phyloP scores from a whole-genome alignment of 2,113 vertebrate species.

The Cyrtonyx montezumae region DNA sequence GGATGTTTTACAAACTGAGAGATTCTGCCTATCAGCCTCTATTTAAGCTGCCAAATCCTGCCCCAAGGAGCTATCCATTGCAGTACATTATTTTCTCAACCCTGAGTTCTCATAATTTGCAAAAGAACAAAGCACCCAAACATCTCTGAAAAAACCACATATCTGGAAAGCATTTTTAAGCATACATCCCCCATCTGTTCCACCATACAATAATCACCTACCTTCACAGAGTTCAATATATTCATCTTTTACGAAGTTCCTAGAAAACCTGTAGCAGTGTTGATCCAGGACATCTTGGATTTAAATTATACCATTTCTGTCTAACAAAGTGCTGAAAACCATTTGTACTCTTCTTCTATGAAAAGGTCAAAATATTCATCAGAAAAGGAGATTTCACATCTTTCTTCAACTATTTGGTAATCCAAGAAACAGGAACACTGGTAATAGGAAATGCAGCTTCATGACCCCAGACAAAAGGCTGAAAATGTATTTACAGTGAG shows the following conservation, averaged over 20 bases:
- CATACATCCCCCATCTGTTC: background rate
- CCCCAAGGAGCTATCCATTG: background rate
- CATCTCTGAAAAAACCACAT: background rate
- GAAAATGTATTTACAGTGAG: background rate
- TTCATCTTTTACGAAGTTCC: background rate
- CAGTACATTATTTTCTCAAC: background rate
- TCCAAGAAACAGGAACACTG: background rate
- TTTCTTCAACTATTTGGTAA: background rate
- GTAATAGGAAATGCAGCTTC: background rate
- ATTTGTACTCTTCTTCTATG: background rate
- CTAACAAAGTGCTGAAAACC: background rate
- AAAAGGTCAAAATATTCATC: background rate
- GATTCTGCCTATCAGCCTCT: background rate
- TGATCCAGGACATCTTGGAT: background rate
- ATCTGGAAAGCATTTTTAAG: background rate
- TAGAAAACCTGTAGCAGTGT: background rate
- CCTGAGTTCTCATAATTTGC: background rate
- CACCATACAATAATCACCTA: background rate
- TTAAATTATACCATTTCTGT: background rate
- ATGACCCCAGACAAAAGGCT: too few relatives aligned
- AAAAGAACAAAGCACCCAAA: constrained; percentile 21
- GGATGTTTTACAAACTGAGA: background rate
- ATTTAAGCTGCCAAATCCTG: background rate
- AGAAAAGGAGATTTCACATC: background rate
- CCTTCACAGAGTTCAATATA: background rate